Evolutionary conservation across 2,888 invertebrate species (phyloP).

Genomic region (Cerastis leucographa): DNA sequence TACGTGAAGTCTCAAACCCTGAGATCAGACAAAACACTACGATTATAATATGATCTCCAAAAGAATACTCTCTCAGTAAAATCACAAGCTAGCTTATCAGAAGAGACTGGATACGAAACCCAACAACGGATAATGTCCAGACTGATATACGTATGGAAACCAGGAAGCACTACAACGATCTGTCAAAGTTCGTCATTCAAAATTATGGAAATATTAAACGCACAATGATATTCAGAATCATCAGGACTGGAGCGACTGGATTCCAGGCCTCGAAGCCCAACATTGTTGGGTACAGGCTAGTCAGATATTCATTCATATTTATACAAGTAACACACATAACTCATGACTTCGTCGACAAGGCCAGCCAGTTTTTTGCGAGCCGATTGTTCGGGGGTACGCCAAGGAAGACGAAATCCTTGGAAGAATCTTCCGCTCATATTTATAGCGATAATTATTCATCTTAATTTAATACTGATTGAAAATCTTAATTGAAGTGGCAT

Average conservation of each 20-base stretch:
- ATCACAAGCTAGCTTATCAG: neutral
- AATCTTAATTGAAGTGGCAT: conserved; percentile 26
- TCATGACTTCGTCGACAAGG: conserved; percentile 74
- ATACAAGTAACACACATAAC: conserved; percentile 35
- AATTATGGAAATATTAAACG: neutral
- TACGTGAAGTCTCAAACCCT: neutral
- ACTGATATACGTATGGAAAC: neutral
- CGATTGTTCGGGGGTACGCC: conserved; percentile 65
- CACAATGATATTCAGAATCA: neutral
- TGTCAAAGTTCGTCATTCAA: neutral
- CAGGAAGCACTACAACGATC: neutral
- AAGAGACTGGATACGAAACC: neutral
- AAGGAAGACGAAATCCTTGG: conserved; percentile 49
- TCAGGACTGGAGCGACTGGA: conserved; percentile 16
- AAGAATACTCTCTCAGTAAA: neutral
- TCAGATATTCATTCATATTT: conserved; percentile 46
- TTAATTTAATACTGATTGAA: conserved; percentile 37
- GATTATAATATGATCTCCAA: neutral
- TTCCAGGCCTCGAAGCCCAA: neutral
- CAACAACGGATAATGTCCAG: neutral
- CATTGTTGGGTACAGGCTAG: neutral
- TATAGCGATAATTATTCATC: conserved; percentile 27
- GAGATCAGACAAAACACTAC: neutral
- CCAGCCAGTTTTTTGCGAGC: conserved; percentile 77
- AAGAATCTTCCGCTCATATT: conserved; percentile 41